These are phyloP conservation scores for Oryzias melastigma DNA, from an alignment of 2,113 vertebrate genomes.

Conservation along the genomic window DNA sequence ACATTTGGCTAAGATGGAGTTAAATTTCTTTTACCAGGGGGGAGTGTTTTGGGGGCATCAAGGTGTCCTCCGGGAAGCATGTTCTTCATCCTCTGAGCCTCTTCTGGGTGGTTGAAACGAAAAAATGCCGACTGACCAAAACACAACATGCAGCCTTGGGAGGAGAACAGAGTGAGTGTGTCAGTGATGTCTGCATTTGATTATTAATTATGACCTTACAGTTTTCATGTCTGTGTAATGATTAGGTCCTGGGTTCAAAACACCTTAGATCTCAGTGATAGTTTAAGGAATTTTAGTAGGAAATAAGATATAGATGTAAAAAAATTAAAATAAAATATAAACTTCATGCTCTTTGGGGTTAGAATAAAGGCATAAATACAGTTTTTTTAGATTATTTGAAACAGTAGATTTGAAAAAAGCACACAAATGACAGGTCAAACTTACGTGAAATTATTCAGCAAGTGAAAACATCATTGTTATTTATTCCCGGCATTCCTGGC, in stretches of 20 bases:
- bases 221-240: not conserved
- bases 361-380: no score
- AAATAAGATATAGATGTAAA: no score
- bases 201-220: not conserved
- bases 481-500: constrained; percentile 6
- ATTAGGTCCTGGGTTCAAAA: no score
- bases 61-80: constrained; percentile 82
- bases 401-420: not conserved
- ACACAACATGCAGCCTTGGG: constrained; percentile 94
- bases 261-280: no score
- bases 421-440: not conserved
- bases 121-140: constrained; percentile 93
- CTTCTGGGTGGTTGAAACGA: constrained; percentile 95
- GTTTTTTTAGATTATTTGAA: no score
- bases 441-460: constrained; percentile 24
- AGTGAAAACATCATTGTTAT: constrained; percentile 28
- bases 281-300: no score
- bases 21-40: constrained; percentile 74
- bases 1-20: not conserved
- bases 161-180: constrained; percentile 1
- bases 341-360: no score
- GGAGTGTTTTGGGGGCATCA: constrained; percentile 59
- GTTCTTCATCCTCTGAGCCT: constrained; percentile 96
- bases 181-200: not conserved
- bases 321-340: no score